phyloP scores from a whole-genome alignment of 2,888 invertebrate species.

The Allophyes oxyacanthae region DNA sequence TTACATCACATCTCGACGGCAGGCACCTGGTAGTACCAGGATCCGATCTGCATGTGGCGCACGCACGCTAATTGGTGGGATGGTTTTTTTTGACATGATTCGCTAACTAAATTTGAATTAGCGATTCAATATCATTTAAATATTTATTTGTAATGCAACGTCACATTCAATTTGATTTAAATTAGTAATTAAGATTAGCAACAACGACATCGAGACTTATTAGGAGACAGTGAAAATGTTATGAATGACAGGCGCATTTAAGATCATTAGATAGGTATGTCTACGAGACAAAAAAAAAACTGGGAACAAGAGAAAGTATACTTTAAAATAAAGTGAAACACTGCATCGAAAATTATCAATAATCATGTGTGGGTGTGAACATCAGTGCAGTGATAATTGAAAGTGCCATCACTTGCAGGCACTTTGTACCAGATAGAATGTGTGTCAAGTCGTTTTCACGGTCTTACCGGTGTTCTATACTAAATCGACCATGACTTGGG shows the following conservation, averaged over 20 bases:
- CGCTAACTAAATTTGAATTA: constrained; percentile 71
- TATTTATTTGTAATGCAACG: constrained; percentile 77
- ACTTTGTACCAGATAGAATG: constrained; percentile 79
- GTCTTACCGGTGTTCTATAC: constrained; percentile 74
- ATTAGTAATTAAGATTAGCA: constrained; percentile 82
- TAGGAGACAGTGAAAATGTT: constrained; percentile 76
- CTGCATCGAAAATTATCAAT: constrained; percentile 79
- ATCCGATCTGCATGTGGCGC: constrained; percentile 75
- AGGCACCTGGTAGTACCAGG: constrained; percentile 84
- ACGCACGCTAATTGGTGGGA: constrained; percentile 72
- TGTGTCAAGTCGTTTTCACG: constrained; percentile 86
- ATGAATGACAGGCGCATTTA: constrained; percentile 81
- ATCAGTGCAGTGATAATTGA: constrained; percentile 84
- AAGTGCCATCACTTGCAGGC: constrained; percentile 83
- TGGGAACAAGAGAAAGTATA: constrained; percentile 83
- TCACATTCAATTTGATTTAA: constrained; percentile 73
- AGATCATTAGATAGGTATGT: constrained; percentile 69
- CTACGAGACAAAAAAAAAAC: constrained; percentile 62
- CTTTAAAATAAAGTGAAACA: constrained; percentile 74
- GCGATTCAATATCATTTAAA: constrained; percentile 64
- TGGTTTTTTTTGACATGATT: constrained; percentile 70
- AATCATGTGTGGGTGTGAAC: constrained; percentile 73
- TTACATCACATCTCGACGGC: constrained; percentile 81
- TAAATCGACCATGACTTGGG: constrained; percentile 78
- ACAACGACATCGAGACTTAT: constrained; percentile 73